Evolutionary conservation across 2,888 invertebrate species (phyloP).

Genomic region (Hirtodrosophila trivittata): DNA sequence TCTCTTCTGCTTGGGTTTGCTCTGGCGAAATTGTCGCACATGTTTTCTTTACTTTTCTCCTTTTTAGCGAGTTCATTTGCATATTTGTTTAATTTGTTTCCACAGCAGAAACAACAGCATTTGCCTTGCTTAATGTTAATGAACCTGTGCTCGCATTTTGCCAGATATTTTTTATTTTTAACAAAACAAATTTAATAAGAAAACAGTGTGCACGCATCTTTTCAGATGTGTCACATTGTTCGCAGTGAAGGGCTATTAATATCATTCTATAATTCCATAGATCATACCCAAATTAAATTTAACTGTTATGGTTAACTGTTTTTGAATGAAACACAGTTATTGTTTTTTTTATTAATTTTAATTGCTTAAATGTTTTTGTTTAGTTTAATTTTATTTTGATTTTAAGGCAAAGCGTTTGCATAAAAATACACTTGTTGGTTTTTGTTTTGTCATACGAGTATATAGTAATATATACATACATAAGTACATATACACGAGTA

Average conservation of each 20-base stretch:
- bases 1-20: conserved; percentile 5
- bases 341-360: conserved; percentile 49
- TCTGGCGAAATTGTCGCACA: conserved; percentile 36
- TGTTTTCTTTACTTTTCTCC: conserved; percentile 27
- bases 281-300: neutral
- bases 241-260: conserved; percentile 31
- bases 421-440: conserved; percentile 80
- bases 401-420: conserved; percentile 83
- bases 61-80: conserved; percentile 58
- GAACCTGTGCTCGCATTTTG: conserved; percentile 52
- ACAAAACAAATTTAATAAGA: conserved; percentile 40
- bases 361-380: conserved; percentile 19
- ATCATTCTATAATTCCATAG: neutral
- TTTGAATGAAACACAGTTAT: conserved; percentile 35
- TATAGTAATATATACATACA: conserved; percentile 15
- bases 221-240: conserved; percentile 17
- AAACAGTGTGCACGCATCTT: conserved; percentile 20
- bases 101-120: conserved; percentile 58
- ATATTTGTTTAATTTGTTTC: conserved; percentile 67
- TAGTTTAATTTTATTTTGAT: conserved; percentile 35
- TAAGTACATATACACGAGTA: no score
- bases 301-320: neutral
- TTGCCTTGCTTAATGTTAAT: conserved; percentile 61
- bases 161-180: conserved; percentile 41
- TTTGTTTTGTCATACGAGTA: conserved; percentile 36